Evolutionary conservation across 1,140 invertebrate species (phyloP).

Genomic region (Euglossa dilemma): DNA sequence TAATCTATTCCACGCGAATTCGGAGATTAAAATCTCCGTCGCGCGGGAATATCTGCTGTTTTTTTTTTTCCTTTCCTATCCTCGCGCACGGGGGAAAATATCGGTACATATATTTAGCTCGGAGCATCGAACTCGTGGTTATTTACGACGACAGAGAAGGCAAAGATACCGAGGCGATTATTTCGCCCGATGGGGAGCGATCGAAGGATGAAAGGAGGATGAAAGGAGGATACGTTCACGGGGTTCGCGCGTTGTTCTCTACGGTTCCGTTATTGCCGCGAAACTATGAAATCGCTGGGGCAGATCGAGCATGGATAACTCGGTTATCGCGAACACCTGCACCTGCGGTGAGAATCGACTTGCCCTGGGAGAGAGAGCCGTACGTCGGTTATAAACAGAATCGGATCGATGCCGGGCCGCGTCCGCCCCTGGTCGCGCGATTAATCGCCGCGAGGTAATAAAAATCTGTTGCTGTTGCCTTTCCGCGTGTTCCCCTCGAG

Average conservation of each 20-base stretch:
- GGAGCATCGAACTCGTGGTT: slow-evolving; percentile 15
- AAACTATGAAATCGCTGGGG: not conserved
- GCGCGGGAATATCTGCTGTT: too few species aligned
- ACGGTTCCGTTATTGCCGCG: not conserved
- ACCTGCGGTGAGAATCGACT: slow-evolving; percentile 32
- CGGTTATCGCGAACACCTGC: slow-evolving; percentile 19
- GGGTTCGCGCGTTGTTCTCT: not conserved
- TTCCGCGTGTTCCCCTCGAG: too few species aligned
- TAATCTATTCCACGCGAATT: too few species aligned
- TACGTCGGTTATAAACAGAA: slow-evolving; percentile 53
- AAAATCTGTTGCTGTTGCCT: not conserved
- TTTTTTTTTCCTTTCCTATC: not conserved
- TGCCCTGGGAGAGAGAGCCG: slow-evolving; percentile 41
- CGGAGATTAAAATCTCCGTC: too few species aligned
- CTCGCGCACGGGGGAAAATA: not conserved
- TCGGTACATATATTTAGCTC: slow-evolving; percentile 4
- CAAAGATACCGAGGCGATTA: not conserved
- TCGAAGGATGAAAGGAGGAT: slow-evolving; percentile 11
- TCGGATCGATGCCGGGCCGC: slow-evolving; percentile 52
- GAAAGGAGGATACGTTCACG: slow-evolving; percentile 11
- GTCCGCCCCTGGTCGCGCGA: slow-evolving; percentile 28
- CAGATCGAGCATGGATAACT: not conserved
- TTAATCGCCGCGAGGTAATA: slow-evolving; percentile 7
- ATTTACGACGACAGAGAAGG: slow-evolving; percentile 35
- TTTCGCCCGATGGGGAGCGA: slow-evolving; percentile 15